Base-by-base conservation (phyloP, 2,113 vertebrate species). In the Labeo rohita region DNA sequence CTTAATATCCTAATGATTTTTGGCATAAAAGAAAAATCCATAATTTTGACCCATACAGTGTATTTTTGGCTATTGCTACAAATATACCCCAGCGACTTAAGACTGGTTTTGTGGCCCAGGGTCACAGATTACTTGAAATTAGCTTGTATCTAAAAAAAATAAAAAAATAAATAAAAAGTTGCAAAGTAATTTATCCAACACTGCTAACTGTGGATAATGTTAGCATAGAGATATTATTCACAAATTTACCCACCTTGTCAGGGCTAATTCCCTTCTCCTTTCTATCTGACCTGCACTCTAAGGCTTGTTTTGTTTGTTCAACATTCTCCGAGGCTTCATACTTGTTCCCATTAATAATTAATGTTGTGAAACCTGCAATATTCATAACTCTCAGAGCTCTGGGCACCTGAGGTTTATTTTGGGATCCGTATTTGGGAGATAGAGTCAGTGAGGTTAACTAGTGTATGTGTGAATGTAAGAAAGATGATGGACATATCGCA, bases 261-360 rank as follows among this genome's bases (percentile, higher is more conserved):
- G 28, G 45, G 15, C 73, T 85, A 65, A 85, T 72, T 49, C 43
- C 12, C 7, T 50, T 80, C 79, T 56, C 21, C 56, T 90, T 92
- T 92, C 83, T 90, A 82, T 89, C 88, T 91, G 93, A 93, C 91
- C 91, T 89, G 86, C 84, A 89, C 85, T 86, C 85, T 68, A 84
- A 83, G 88, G 84, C 87, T 77, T 89, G 85, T 87, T 84, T 82
- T 92, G 91, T 93, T 93, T 93, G 75, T 92, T 92, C 86, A 92
- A 89, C 86, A 87, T 76, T 85, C 90, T 93, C 87, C 61, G 88
- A 89, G 85, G 91, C 92, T 91, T 93, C 94, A 92, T 92, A 94
- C 93, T 94, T 93, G 93, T 94, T 95, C 91, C 92, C 90, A 94
- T 95, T 92, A 91, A 94, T 95, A 93, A 93, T 95, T 89, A 93